A percentile compares a stretch with the other conserved stretches of the same genome.
Evolutionary conservation across 2,888 invertebrate species (phyloP).

Genomic region (Xanthorhoe designata): DNA sequence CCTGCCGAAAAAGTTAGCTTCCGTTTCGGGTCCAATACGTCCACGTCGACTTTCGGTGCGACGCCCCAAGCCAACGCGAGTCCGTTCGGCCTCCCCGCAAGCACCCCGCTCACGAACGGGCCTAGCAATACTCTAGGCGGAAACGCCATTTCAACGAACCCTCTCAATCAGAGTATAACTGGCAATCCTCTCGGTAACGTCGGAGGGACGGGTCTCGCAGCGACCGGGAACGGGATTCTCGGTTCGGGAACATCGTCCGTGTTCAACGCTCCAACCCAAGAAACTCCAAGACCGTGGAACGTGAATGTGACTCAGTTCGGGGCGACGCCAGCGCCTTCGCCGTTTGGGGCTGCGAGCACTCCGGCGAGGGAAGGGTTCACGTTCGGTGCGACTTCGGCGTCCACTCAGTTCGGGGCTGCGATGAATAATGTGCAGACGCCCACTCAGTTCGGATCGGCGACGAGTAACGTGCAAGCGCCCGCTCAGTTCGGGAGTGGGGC

Average conservation of each 20-base stretch:
- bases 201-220: background rate
- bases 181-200: constrained; percentile 13
- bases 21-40: constrained; percentile 55
- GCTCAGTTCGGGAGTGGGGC: constrained; percentile 42
- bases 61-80: constrained; percentile 24
- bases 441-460: constrained; percentile 57
- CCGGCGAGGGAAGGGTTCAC: background rate
- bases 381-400: constrained; percentile 47
- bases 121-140: constrained; percentile 19
- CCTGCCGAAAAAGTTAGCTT: constrained; percentile 47
- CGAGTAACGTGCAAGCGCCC: constrained; percentile 36
- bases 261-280: constrained; percentile 40
- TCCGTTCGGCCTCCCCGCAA: constrained; percentile 22
- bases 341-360: constrained; percentile 57
- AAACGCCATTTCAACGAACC: constrained; percentile 8
- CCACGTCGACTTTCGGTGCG: constrained; percentile 50
- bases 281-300: constrained; percentile 61
- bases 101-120: constrained; percentile 20
- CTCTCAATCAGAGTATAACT: constrained; percentile 12
- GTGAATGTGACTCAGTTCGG: constrained; percentile 39
- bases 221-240: constrained; percentile 9
- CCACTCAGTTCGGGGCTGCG: constrained; percentile 45
- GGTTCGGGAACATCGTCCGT: constrained; percentile 19
- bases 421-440: constrained; percentile 38
- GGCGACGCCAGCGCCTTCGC: constrained; percentile 49